Evolutionary conservation across 37 sponge, comb jelly and placozoan species (phyloP).

Genomic region (Spongilla lacustris): DNA sequence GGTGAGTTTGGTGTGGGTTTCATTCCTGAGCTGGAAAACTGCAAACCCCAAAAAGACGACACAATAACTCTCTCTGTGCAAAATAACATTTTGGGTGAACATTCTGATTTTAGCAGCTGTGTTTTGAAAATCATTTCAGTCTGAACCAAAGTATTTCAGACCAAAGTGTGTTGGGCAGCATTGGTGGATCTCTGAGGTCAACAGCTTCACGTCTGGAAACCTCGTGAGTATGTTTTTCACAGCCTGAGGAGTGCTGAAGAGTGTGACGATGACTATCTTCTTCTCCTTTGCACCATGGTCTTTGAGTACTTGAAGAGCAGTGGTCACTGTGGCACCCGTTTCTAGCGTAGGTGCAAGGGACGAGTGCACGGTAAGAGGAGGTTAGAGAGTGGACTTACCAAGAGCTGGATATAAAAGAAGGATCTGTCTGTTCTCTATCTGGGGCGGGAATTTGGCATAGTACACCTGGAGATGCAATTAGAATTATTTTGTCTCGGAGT

Average conservation of each 20-base stretch:
- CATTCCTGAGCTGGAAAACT: slow-evolving; percentile 60
- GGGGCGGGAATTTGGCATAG: slow-evolving; percentile 88
- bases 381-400: slow-evolving; percentile 45
- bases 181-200: slow-evolving; percentile 82
- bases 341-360: no score
- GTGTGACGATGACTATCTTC: slow-evolving; percentile 76
- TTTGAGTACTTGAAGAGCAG: slow-evolving; percentile 79
- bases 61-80: slow-evolving; percentile 6
- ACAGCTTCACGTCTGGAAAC: slow-evolving; percentile 69
- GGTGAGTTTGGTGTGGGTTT: slow-evolving; percentile 73
- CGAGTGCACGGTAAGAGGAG: not conserved
- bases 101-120: not conserved
- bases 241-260: slow-evolving; percentile 75
- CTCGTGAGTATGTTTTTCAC: slow-evolving; percentile 27
- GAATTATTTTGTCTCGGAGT: not conserved
- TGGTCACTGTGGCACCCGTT: slow-evolving; percentile 78
- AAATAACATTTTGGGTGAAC: no score
- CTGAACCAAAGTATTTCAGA: slow-evolving; percentile 82
- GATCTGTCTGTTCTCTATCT: slow-evolving; percentile 83
- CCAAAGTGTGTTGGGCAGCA: slow-evolving; percentile 81
- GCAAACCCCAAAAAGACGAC: no score
- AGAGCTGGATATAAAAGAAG: slow-evolving; percentile 86
- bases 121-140: slow-evolving; percentile 7
- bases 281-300: slow-evolving; percentile 80
- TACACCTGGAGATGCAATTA: slow-evolving; percentile 63